These are phyloP conservation scores for Loriculus beryllinus DNA, from an alignment of 2,797 vertebrate genomes.

Conservation along the genomic window DNA sequence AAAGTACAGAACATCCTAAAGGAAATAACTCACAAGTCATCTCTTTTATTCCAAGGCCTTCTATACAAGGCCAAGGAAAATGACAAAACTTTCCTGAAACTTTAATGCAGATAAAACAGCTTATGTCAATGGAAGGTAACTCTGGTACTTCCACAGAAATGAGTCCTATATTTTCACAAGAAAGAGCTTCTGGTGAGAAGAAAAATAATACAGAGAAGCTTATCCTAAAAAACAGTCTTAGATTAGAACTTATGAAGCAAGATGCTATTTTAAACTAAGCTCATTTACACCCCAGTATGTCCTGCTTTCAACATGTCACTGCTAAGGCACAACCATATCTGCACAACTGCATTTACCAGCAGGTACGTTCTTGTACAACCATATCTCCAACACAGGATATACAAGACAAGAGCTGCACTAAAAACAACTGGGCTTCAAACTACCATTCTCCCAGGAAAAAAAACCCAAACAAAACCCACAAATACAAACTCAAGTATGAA, in stretches of 20 bases:
- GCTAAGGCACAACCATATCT: not conserved
- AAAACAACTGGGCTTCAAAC: not conserved
- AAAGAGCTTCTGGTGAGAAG: not conserved
- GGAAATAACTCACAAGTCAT: not conserved
- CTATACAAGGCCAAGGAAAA: not conserved
- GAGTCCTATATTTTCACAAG: not conserved
- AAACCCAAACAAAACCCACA: not conserved
- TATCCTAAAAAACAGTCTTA: not conserved
- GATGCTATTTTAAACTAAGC: not conserved
- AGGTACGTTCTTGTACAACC: not conserved
- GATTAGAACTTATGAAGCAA: not conserved
- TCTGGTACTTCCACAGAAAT: not conserved
- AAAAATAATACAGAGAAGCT: not conserved
- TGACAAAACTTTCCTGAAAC: not conserved
- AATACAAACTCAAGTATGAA: not conserved
- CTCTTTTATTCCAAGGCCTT: not conserved
- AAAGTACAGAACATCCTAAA: not conserved
- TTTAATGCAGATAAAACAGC: not conserved
- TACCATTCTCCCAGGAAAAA: not conserved
- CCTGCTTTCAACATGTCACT: not conserved
- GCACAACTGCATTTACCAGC: not conserved
- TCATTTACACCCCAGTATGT: not conserved
- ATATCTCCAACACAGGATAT: not conserved
- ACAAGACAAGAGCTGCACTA: not conserved
- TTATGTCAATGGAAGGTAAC: not conserved